Percentiles rank a stretch among this genome's conserved stretches.
Conservation (phyloP, 2,797 vertebrate genomes). For the Dryobates pubescens region DNA sequence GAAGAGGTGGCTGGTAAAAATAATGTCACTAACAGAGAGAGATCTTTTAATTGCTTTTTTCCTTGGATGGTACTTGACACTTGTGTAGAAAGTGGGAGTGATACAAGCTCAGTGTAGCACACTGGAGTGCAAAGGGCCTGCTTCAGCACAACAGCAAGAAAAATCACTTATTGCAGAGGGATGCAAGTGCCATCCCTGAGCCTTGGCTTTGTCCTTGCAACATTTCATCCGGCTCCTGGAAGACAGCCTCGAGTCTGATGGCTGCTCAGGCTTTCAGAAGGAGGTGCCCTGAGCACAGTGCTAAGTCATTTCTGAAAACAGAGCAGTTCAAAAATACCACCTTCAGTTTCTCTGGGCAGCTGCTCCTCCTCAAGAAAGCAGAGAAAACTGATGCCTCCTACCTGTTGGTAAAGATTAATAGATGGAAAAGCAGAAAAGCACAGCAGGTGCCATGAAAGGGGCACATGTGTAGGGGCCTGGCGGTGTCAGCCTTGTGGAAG, state of each 20-base stretch:
- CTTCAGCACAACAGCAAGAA: not conserved
- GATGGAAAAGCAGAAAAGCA: not conserved
- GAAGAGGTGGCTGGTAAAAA: not conserved
- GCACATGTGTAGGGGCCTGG: not conserved
- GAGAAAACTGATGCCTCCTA: not conserved
- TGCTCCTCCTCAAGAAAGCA: not conserved
- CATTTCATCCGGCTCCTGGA: not conserved
- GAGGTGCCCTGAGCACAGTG: not conserved
- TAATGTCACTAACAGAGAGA: not conserved
- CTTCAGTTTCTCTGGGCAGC: not conserved
- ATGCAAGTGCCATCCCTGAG: not conserved
- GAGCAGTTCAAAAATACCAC: not conserved
- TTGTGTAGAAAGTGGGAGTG: not conserved
- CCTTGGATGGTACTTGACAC: not conserved
- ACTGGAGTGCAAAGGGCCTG: not conserved
- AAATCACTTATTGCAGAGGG: not conserved
- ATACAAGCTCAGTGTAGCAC: not conserved
- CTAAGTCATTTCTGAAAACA: not conserved
- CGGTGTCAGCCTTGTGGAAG: not conserved
- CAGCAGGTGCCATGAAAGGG: not conserved
- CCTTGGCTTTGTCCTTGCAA: not conserved
- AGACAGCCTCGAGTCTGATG: not conserved
- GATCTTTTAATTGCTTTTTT: not conserved
- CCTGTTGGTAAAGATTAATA: not conserved
- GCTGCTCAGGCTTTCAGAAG: not conserved